Evolutionary conservation across 1,140 invertebrate genomes (phyloP).

Genomic region (Caenorhabditis latens): DNA sequence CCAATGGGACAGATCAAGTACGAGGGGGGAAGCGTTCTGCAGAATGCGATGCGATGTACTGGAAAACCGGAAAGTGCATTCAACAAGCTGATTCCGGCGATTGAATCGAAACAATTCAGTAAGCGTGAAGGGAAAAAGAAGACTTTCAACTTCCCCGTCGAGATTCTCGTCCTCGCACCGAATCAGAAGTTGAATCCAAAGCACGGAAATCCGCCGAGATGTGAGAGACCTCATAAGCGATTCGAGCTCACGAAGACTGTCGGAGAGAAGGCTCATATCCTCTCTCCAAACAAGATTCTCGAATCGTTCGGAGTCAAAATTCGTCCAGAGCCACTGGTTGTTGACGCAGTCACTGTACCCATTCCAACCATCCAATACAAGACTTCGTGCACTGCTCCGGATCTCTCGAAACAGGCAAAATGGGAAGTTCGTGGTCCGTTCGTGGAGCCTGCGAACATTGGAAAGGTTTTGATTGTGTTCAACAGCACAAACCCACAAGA

Average conservation of each 20-base stretch:
- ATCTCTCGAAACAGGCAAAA: background rate
- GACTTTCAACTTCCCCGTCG: background rate
- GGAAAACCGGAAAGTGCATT: background rate
- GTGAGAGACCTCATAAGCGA: background rate
- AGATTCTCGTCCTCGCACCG: background rate
- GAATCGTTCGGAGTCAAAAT: background rate
- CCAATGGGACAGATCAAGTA: background rate
- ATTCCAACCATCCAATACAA: background rate
- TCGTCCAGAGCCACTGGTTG: background rate
- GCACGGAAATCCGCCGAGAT: constrained; percentile 2
- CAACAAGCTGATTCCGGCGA: background rate
- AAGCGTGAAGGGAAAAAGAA: background rate
- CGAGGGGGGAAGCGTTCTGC: background rate
- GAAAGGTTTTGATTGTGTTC: background rate
- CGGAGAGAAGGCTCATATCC: background rate
- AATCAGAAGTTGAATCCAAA: background rate
- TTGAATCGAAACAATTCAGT: background rate
- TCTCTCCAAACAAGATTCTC: background rate
- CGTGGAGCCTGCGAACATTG: background rate
- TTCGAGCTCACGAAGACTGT: background rate
- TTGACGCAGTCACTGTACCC: background rate
- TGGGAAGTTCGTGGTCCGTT: background rate
- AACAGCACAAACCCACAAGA: background rate
- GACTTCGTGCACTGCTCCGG: background rate
- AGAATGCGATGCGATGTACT: background rate